phyloP scores from a whole-genome alignment of 2,888 invertebrate species.

The Meta bourneti region DNA sequence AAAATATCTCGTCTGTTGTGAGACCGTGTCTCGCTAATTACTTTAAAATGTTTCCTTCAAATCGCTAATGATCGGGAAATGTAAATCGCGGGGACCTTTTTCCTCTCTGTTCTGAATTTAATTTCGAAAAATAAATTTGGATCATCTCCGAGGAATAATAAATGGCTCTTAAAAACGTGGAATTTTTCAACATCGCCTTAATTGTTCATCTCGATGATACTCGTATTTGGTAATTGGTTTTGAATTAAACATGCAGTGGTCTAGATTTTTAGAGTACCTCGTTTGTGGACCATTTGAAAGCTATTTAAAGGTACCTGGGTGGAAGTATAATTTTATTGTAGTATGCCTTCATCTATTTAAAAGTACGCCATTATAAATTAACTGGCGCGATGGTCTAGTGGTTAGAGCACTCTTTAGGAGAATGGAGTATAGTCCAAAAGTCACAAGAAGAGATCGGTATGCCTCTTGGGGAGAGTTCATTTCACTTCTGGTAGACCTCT shows the following conservation, averaged over 20 bases:
- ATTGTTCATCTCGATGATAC: background rate
- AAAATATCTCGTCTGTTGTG: conserved; percentile 36
- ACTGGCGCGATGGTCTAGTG: too few species aligned
- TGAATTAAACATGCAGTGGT: background rate
- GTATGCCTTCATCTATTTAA: too few species aligned
- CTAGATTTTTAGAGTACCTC: background rate
- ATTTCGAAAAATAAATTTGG: conserved; percentile 1
- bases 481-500: too few species aligned
- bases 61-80: conserved; percentile 48
- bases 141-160: background rate
- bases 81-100: conserved; percentile 18
- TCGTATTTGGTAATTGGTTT: background rate
- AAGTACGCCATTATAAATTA: too few species aligned
- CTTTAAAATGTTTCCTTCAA: conserved; percentile 41
- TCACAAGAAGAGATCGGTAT: too few species aligned
- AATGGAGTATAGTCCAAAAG: too few species aligned
- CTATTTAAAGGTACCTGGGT: too few species aligned
- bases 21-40: conserved; percentile 46
- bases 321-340: too few species aligned
- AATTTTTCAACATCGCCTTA: background rate
- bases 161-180: background rate
- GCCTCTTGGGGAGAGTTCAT: too few species aligned
- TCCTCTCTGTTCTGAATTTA: conserved; percentile 5
- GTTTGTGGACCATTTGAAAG: background rate
- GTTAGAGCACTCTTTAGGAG: too few species aligned